Base-by-base conservation (phyloP, 2,888 invertebrate genomes). In the Netelia inedita region DNA sequence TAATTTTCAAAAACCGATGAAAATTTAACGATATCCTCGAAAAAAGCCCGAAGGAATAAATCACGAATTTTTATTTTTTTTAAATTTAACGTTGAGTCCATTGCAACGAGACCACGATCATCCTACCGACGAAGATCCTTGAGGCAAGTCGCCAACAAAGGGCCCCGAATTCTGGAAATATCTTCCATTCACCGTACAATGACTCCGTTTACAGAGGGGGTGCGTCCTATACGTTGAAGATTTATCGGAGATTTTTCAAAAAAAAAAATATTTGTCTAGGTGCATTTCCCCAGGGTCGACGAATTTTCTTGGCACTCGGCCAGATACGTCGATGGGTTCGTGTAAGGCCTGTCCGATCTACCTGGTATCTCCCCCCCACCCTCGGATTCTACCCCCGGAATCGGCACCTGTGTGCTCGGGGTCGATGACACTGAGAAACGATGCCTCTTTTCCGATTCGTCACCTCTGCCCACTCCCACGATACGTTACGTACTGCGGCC, bases 241-340 rank as follows among this genome's bases (percentile, higher is more conserved):
- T 28, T 5, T 61, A 61, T 61, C 11, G 28, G 9, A 50, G 35
- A 53, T 19, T 35, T 19, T 28, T 68, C 21, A 53, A 61, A 16
- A 57, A 10, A 10, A 35, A 21, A 74, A 50, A 75, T 23, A 41
- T 65, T 68, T 80, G 41, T 55, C 41, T 74, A 69, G 53, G 9
- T 71, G 46, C 28, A 28, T 41, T 53, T 35, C 53, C 43, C 41
- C 16, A 46, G 55, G 72, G 28, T 71, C 80, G 74, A 79, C 83
- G 74, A 80, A 83, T 88, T 85, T 85, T 80, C 83, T 61, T 74
- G 85, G 79, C 79, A 10, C 23, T 53, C 46, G 43, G 76, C 85
- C 85, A 84, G 28, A 83, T 81, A 79, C 66, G 72, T 57, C n/a
- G n/a, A 57, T 19, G 19, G 66, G 28, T 74, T 57, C 78, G 59